phyloP scores from a whole-genome alignment of 2,113 vertebrate species.

The Mobula birostris region DNA sequence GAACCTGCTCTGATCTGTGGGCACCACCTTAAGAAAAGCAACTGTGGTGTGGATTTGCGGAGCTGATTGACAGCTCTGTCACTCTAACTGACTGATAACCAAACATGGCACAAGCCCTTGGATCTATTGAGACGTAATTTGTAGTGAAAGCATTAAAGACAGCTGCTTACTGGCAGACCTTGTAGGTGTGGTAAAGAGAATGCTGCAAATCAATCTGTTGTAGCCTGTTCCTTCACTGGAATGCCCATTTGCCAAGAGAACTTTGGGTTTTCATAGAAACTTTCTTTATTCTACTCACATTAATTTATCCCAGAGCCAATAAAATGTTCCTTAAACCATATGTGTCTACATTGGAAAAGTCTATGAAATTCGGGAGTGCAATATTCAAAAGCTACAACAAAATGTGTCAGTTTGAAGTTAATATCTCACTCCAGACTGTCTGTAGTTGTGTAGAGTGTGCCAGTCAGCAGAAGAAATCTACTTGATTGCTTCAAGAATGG shows the following conservation, averaged over 20 bases:
- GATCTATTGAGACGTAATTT: neutral
- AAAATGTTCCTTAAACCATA: neutral
- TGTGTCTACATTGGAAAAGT: neutral
- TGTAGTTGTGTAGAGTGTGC: neutral
- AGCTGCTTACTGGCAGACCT: neutral
- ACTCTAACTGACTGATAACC: neutral
- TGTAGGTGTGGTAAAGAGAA: conserved; percentile 9
- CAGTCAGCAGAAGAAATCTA: neutral
- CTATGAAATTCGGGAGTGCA: neutral
- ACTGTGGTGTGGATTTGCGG: neutral
- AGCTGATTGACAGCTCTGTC: neutral
- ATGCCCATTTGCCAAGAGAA: neutral
- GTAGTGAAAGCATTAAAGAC: conserved; percentile 3
- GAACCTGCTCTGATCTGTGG: neutral
- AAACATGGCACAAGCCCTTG: neutral
- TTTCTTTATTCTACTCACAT: conserved; percentile 20
- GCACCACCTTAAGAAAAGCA: neutral
- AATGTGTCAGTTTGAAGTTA: neutral
- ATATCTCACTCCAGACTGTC: neutral
- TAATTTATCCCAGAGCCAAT: conserved; percentile 27
- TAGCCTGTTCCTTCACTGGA: neutral
- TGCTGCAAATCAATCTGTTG: neutral
- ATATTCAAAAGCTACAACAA: neutral
- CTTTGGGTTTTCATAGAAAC: neutral
- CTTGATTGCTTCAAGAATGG: neutral